Percentiles rank a stretch among this genome's conserved stretches.
Evolutionary conservation across 2,888 invertebrate genomes (phyloP).

Genomic region (Orthosia incerta): DNA sequence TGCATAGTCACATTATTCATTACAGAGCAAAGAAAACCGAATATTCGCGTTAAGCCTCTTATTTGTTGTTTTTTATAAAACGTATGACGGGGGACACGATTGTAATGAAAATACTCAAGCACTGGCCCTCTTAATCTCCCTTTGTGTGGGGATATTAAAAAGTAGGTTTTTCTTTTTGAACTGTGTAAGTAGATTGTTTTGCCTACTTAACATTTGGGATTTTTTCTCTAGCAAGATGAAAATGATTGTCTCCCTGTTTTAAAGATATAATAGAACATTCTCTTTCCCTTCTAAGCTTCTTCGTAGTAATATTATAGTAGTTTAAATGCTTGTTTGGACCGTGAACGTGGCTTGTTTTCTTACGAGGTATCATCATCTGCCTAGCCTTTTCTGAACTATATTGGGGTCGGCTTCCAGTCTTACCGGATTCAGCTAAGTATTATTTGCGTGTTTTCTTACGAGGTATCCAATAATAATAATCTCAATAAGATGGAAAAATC

Average conservation of each 20-base stretch:
- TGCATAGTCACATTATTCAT: constrained; percentile 69
- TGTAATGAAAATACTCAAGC: constrained; percentile 75
- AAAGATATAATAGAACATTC: background rate
- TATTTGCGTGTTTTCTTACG: background rate
- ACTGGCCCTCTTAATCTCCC: constrained; percentile 68
- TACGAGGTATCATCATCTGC: background rate
- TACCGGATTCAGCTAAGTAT: too few relatives aligned
- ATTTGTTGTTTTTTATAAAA: constrained; percentile 79
- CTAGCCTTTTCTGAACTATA: too few relatives aligned
- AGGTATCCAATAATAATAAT: background rate
- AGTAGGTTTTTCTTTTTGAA: constrained; percentile 49
- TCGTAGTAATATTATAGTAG: background rate
- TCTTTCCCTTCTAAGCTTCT: background rate
- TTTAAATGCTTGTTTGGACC: background rate
- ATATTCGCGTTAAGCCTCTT: constrained; percentile 77
- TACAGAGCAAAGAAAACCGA: constrained; percentile 74
- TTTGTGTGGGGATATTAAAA: constrained; percentile 69
- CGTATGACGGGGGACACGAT: constrained; percentile 74
- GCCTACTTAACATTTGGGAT: constrained; percentile 37
- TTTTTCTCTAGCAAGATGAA: background rate
- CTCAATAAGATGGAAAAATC: background rate
- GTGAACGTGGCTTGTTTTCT: background rate
- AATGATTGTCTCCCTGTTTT: constrained; percentile 15
- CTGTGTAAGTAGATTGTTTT: constrained; percentile 27
- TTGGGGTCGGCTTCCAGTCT: too few relatives aligned